phyloP scores from a whole-genome alignment of 2,113 vertebrate species.

The Carollia perspicillata region DNA sequence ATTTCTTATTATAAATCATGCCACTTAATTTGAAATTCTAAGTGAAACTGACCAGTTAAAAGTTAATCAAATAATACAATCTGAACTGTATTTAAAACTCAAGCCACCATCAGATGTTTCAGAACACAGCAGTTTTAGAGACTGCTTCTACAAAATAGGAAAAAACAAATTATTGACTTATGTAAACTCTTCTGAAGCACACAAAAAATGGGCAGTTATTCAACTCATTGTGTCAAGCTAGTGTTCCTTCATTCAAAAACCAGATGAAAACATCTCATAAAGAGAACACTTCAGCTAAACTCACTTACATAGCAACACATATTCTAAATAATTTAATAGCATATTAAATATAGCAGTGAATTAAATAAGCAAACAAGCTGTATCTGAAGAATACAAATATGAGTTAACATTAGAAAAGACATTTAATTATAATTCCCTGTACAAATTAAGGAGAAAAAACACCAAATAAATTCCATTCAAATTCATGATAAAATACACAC shows the following conservation, averaged over 20 bases:
- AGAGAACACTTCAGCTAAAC: conserved; percentile 40
- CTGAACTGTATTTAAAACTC: conserved; percentile 2
- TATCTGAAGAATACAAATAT: conserved; percentile 31
- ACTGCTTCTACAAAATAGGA: background rate
- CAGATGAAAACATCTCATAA: background rate
- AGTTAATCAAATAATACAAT: background rate
- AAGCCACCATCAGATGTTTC: background rate
- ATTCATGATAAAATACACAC: too few species aligned
- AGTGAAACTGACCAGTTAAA: background rate
- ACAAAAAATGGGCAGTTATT: background rate
- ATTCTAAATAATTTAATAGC: conserved; percentile 52
- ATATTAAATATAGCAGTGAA: conserved; percentile 24
- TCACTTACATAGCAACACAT: conserved; percentile 27
- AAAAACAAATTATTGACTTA: conserved; percentile 8
- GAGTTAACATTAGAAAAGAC: conserved; percentile 40
- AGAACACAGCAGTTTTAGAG: background rate
- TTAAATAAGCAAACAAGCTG: conserved; percentile 41
- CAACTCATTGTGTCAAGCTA: background rate
- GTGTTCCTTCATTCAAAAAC: background rate
- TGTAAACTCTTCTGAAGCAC: conserved; percentile 10
- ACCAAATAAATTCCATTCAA: too few species aligned
- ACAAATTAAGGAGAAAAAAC: background rate
- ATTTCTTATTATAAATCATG: background rate
- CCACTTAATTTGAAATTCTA: conserved; percentile 17
- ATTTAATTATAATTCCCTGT: conserved; percentile 40